These are phyloP conservation scores for Etheostoma perlongum DNA, from an alignment of 2,797 vertebrate species.

Conservation along the genomic window DNA sequence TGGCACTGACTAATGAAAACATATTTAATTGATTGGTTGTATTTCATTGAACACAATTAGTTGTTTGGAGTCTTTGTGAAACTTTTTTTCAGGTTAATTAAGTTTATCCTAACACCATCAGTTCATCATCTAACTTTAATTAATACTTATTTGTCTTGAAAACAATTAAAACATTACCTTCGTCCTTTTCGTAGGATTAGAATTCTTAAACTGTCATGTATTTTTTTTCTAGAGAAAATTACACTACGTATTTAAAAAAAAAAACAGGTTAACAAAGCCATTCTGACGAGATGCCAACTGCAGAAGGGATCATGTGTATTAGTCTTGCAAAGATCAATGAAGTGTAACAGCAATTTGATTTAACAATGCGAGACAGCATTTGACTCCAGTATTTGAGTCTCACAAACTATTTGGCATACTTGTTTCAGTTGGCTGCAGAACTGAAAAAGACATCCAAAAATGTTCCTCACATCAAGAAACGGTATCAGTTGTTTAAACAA, in stretches of 20 bases:
- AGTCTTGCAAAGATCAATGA: background rate
- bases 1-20: slow-evolving; percentile 16
- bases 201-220: background rate
- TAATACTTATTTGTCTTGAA: background rate
- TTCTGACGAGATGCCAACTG: background rate
- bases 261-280: background rate
- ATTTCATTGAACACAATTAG: background rate
- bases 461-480: slow-evolving; percentile 2
- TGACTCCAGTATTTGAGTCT: slow-evolving; percentile 20
- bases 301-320: background rate
- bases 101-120: background rate
- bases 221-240: background rate
- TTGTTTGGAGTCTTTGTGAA: background rate
- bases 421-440: slow-evolving; percentile 7
- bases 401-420: background rate
- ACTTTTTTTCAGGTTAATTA: background rate
- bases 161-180: background rate
- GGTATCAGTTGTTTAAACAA: slow-evolving; percentile 52
- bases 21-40: background rate
- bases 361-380: background rate
- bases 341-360: slow-evolving; percentile 23
- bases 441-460: slow-evolving; percentile 15
- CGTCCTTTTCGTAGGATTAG: background rate
- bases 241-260: background rate
- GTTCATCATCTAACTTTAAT: background rate